phyloP scores from a whole-genome alignment of 1,140 invertebrate genomes.

The Drosophila teissieri region DNA sequence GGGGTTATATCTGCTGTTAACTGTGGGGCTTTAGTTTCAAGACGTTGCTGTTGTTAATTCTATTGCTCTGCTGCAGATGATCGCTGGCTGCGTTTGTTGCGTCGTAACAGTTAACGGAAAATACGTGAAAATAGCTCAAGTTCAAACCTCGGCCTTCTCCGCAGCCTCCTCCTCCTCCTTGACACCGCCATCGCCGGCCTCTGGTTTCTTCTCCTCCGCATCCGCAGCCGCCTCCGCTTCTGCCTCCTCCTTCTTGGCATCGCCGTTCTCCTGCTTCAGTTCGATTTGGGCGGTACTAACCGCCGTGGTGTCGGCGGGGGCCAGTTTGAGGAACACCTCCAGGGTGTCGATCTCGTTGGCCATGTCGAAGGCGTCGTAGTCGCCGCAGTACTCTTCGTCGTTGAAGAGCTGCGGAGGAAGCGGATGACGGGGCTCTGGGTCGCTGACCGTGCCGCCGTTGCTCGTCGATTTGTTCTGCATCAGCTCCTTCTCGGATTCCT shows the following conservation, averaged over 20 bases:
- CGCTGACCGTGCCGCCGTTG: conserved; percentile 89
- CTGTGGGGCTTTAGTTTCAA: conserved; percentile 37
- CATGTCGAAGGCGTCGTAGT: conserved; percentile 96
- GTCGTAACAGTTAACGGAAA: conserved; percentile 76
- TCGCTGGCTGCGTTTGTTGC: conserved; percentile 48
- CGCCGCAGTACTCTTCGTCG: conserved; percentile 96
- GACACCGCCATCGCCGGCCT: conserved; percentile 31
- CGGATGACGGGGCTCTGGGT: conserved; percentile 86
- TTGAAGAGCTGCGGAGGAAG: conserved; percentile 97
- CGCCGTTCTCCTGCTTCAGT: conserved; percentile 83
- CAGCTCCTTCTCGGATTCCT: conserved; percentile 94
- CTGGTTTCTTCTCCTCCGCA: conserved; percentile 45
- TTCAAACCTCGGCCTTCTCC: conserved; percentile 73
- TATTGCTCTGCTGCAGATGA: conserved; percentile 47
- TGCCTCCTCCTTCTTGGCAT: conserved; percentile 60
- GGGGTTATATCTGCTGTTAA: conserved; percentile 63
- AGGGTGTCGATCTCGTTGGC: conserved; percentile 96
- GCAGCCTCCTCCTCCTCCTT: conserved; percentile 18
- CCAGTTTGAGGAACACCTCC: conserved; percentile 92
- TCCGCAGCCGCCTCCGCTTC: conserved; percentile 39
- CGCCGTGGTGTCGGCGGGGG: conserved; percentile 85
- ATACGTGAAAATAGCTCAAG: conserved; percentile 64
- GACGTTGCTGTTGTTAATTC: conserved; percentile 46
- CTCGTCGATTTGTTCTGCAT: conserved; percentile 95
- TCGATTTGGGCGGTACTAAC: conserved; percentile 85